These are phyloP conservation scores for Lophius americanus DNA, from an alignment of 2,797 vertebrate genomes.

Conservation along the genomic window DNA sequence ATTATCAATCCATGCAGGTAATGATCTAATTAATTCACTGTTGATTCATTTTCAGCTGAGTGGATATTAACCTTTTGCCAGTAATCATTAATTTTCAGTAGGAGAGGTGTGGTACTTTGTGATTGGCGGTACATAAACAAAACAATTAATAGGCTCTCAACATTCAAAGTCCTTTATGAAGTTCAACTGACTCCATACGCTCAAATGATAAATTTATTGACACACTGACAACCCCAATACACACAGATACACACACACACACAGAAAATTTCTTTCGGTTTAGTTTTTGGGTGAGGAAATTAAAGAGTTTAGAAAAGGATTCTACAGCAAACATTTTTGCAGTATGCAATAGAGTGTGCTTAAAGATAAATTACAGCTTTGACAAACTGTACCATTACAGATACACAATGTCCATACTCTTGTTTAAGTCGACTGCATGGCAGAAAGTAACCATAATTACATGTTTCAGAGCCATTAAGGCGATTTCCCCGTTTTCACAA, in stretches of 20 bases:
- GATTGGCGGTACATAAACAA: slow-evolving; percentile 75
- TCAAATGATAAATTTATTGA: slow-evolving; percentile 65
- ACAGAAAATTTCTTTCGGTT: too few species aligned
- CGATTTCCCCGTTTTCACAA: slow-evolving; percentile 4
- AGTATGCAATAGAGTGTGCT: too few species aligned
- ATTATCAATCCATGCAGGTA: slow-evolving; percentile 82
- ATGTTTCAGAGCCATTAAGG: slow-evolving; percentile 7
- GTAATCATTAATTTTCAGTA: slow-evolving; percentile 83
- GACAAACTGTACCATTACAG: slow-evolving; percentile 14
- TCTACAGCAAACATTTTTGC: background rate
- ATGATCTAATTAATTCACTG: slow-evolving; percentile 85
- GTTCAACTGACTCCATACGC: slow-evolving; percentile 64
- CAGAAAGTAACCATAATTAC: slow-evolving; percentile 32
- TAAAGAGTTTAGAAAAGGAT: too few species aligned
- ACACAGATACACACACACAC: too few species aligned
- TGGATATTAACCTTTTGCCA: slow-evolving; percentile 87
- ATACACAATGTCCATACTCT: slow-evolving; percentile 7
- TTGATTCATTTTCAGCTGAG: slow-evolving; percentile 84
- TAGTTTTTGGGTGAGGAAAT: too few species aligned
- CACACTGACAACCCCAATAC: background rate
- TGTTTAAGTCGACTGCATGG: background rate
- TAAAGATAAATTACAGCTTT: slow-evolving; percentile 9
- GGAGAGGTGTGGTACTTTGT: slow-evolving; percentile 76
- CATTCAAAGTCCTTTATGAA: slow-evolving; percentile 62
- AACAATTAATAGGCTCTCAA: slow-evolving; percentile 72